Percentiles rank a stretch among this genome's conserved stretches.
These are phyloP conservation scores for Orthosia gracilis DNA, from an alignment of 2,888 invertebrate genomes.

Conservation along the genomic window DNA sequence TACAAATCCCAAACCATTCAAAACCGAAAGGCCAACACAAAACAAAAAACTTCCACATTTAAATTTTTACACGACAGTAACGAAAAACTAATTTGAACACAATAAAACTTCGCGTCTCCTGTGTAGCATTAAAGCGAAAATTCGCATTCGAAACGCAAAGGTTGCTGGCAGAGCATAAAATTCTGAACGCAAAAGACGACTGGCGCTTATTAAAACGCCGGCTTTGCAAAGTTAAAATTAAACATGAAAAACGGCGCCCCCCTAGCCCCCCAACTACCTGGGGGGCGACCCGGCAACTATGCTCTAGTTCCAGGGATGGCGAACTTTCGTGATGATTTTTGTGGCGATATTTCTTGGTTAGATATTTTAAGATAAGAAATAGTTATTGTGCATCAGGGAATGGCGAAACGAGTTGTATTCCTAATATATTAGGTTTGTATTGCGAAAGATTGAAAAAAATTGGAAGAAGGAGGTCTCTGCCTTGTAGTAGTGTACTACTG, in stretches of 20 bases:
- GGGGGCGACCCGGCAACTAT: constrained; percentile 78
- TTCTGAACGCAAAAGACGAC: constrained; percentile 86
- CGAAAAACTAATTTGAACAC: constrained; percentile 85
- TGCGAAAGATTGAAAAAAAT: too few species aligned
- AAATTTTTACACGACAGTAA: constrained; percentile 59
- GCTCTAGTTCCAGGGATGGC: constrained; percentile 72
- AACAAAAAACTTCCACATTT: constrained; percentile 41
- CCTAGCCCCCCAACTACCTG: constrained; percentile 69
- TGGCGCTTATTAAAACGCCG: constrained; percentile 89
- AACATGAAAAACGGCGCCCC: constrained; percentile 89
- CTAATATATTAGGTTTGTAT: too few species aligned
- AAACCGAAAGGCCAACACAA: constrained; percentile 13
- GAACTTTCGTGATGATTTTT: background rate
- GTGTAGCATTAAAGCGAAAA: constrained; percentile 83
- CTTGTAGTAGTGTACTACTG: too few species aligned
- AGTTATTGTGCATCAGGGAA: too few species aligned
- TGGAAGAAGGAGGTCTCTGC: too few species aligned
- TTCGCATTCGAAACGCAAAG: constrained; percentile 84
- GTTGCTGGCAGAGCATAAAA: constrained; percentile 84
- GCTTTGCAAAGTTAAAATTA: constrained; percentile 91
- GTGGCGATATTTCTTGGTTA: too few species aligned
- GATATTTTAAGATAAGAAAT: too few species aligned
- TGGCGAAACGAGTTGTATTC: too few species aligned
- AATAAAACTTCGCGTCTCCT: constrained; percentile 86
- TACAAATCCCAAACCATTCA: constrained; percentile 4